Base-by-base conservation (phyloP, 2,113 vertebrate genomes). In the Sinocyclocheilus maitianheensis region DNA sequence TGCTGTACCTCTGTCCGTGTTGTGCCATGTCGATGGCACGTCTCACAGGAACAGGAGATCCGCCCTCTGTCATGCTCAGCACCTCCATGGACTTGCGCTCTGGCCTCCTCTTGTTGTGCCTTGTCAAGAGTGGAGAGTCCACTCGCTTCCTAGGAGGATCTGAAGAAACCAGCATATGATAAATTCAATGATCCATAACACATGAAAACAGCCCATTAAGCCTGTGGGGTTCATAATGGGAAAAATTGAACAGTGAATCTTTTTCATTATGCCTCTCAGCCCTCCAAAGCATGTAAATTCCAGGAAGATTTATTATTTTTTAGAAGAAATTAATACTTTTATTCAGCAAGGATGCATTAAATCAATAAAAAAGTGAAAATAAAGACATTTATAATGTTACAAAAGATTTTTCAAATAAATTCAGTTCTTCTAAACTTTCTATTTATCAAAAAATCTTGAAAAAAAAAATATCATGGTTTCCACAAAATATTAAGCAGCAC, bases 71-170 rank as follows among this genome's bases (percentile, higher is more conserved):
- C 89, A 98, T 96, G 0, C 97, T 97, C 88, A 99, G 95, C 84
- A 99, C 98, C 94, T 99, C 98, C 98, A 99, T 99, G 4, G 97
- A 99, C 92, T 99, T 99, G 90, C 98, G 95, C 86, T 99, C 98
- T 0, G 98, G 98, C 77, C 98, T 94, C 90, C 98, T 91, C 92
- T 99, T 99, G 85, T 97, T 97, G 6, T 99, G 98, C 22, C 98
- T 96, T 85, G 97, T 99, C 92, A 99, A 94, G 97, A 99, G 97
- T 0, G 98, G 98, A 11, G 98, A 99, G 92, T 99, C 98, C 90
- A 99, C 98, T 0, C 98, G 96, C 94, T 99, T 99, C 94, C 97
- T 96, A 71, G 98, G 98, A 16, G 98, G 98, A 91, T 99, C 98
- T 96, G 92, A 82, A 92, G 89, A 81, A 85, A 84, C 37, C 46